Base-by-base conservation (phyloP, 2,888 invertebrate species). In the Danaus chrysippus region DNA sequence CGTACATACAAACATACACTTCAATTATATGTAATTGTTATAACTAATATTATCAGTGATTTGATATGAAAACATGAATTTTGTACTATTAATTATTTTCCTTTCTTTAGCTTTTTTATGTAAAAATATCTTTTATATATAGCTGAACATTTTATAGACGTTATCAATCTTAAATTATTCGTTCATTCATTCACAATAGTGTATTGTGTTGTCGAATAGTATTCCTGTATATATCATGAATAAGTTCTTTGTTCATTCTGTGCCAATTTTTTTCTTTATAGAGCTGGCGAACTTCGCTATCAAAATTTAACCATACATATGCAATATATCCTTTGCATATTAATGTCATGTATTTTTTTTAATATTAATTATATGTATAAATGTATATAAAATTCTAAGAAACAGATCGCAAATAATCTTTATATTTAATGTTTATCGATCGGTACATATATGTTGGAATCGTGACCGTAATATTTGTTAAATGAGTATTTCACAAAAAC, bases 381-480 rank as follows among this genome's bases (percentile, higher is more conserved):
- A 34, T 34, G 23, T 6, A 34, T 34, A 8, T 5, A 1, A 34
- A 34, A 5, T 34, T 34, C 23, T 34, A 34, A 34, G 23, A 34
- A 34, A 34, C 23, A 56, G 46, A 53, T 42, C 15, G 34, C 46
- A 52, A 34, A 43, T 55, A 53, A 55, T 53, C 49, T 61, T 60
- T 61, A 63, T 63, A 54, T 44, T 63, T 63, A 60, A 63, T 54
- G 54, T 54, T 55, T 52, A 59, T 41, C 41, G 59, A 54, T 62
- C 56, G 58, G 54, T 56, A 65, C 59, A 41, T 41, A 34, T 34
- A 34, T 10, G 42, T n/a, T 12, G 42, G 17, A 52, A 52, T 52
- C 58, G 58, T 58, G 52, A 58, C 46, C 49, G 15, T 49, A 42
- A 12, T 10, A 52, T 52, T 58, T 19, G 12, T 23, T 17, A 12